A percentile compares a stretch with the other conserved stretches of the same genome.
phyloP scores from a whole-genome alignment of 2,113 vertebrate species.

The Percina caprodes region DNA sequence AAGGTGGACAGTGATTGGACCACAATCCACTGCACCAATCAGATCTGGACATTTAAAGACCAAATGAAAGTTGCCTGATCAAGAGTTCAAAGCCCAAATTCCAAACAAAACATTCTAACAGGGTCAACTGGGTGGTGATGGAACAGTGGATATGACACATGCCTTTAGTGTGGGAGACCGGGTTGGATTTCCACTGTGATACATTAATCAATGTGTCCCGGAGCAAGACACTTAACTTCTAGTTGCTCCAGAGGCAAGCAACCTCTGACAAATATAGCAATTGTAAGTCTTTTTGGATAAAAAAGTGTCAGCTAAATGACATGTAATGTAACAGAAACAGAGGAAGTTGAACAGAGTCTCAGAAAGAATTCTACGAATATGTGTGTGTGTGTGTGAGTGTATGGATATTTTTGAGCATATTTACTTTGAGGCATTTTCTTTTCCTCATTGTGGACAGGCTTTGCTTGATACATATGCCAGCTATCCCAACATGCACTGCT shows the following conservation, averaged over 20 bases:
- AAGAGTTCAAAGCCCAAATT: constrained; percentile 11
- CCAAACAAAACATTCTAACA: background rate
- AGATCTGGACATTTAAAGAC: constrained; percentile 23
- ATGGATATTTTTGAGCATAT: constrained; percentile 42
- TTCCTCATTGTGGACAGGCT: constrained; percentile 62
- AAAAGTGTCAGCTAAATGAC: no score
- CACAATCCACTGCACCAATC: constrained; percentile 13
- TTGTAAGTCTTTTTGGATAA: no score
- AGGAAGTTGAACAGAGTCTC: constrained; percentile 28
- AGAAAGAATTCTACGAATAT: constrained; percentile 1
- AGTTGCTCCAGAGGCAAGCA: no score
- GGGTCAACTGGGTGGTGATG: no score
- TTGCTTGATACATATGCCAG: constrained; percentile 51
- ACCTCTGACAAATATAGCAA: no score
- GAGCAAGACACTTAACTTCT: no score
- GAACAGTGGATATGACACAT: no score
- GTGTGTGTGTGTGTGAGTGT: constrained; percentile 2
- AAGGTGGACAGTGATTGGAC: constrained; percentile 25
- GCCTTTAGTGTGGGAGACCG: no score
- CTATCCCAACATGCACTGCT: constrained; percentile 75
- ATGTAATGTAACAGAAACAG: background rate
- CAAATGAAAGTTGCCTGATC: constrained; percentile 2
- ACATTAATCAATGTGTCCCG: no score
- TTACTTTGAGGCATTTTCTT: constrained; percentile 54
- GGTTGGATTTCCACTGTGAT: no score